phyloP scores from a whole-genome alignment of 2,797 vertebrate species.

The Cyclopterus lumpus region DNA sequence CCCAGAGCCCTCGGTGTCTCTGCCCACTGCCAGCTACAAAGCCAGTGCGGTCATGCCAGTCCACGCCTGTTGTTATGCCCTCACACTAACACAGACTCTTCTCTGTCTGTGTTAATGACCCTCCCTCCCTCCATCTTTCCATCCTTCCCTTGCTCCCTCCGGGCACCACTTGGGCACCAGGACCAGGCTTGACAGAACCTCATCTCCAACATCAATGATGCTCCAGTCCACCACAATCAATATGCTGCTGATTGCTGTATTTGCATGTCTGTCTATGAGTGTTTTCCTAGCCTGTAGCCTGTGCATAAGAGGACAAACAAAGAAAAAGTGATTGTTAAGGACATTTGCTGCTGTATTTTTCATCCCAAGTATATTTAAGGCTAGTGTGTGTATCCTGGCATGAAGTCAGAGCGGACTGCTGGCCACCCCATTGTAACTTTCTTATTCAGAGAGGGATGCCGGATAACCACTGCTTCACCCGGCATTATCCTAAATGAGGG shows the following conservation, averaged over 20 bases:
- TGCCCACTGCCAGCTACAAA: slow-evolving; percentile 60
- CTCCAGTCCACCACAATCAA: slow-evolving; percentile 62
- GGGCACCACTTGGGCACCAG: slow-evolving; percentile 61
- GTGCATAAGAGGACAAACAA: slow-evolving; percentile 14
- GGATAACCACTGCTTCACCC: too few relatives aligned
- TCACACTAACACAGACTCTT: slow-evolving; percentile 71
- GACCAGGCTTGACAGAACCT: slow-evolving; percentile 50
- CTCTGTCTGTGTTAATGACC: slow-evolving; percentile 76
- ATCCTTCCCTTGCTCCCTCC: slow-evolving; percentile 33
- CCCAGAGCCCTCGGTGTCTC: slow-evolving; percentile 44
- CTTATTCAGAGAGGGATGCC: slow-evolving; percentile 26
- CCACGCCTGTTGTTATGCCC: slow-evolving; percentile 75
- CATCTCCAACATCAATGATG: slow-evolving; percentile 61
- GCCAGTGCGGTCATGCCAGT: slow-evolving; percentile 72
- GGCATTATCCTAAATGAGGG: too few relatives aligned
- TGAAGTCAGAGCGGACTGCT: slow-evolving; percentile 67
- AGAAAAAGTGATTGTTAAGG: slow-evolving; percentile 12
- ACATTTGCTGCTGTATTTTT: slow-evolving; percentile 59
- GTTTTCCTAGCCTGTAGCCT: slow-evolving; percentile 4
- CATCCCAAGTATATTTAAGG: slow-evolving; percentile 53
- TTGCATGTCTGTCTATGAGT: slow-evolving; percentile 33
- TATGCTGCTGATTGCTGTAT: slow-evolving; percentile 58
- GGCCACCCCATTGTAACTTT: slow-evolving; percentile 27
- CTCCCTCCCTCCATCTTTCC: slow-evolving; percentile 35
- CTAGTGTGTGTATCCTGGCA: slow-evolving; percentile 63